Evolutionary conservation across 2,888 invertebrate species (phyloP), one percentile per base, ranked within the genome.

Genomic region (Phaedon cochleariae): DNA sequence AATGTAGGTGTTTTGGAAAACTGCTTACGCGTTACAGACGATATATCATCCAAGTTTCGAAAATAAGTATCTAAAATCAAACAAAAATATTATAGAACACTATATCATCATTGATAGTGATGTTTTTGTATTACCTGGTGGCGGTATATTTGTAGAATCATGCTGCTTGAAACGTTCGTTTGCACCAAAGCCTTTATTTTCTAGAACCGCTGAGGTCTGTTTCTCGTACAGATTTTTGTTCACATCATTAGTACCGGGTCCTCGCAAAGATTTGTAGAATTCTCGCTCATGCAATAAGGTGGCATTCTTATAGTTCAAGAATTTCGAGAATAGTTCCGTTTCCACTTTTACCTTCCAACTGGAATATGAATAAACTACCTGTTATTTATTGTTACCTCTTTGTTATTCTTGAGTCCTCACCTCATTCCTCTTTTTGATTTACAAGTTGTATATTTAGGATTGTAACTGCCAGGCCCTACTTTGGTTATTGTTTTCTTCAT

Each of bases 1-100:
- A 83, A 81, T 1, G 74, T 64, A 1, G 79, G 79, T 0, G 70
- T 48, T 10, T 65, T 63, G 1, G 76, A 76, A 62, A 81, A 74
- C 22, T 75, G 71, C 26, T 62, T 68, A 3, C 21, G 58, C 1
- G n/a, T 49, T 5, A 60, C 22, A 9, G 67, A 22, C 12, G 62
- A 66, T 18, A 34, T 55, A 9, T 68, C 49, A n/a, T 53, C 6
- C 31, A 67, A 34, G 10, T 62, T 60, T 34, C 51, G 51, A 41
- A 62, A 66, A 59, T 66, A 66, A 15, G 54, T 59, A 29, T 55
- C 66, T 66, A 46, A 62, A 68, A 68, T 15, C 18, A 26, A 45
- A 21, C 17, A 41, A 31, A 3, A 10, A 2, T 5, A 15, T 15
- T 15, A 10, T 6, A 41, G 4, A 17, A 3, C 2, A 4, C n/a